Percentiles rank a stretch among this genome's conserved stretches.
phyloP scores from a whole-genome alignment of 2,888 invertebrate species.

The Heliconius erato region DNA sequence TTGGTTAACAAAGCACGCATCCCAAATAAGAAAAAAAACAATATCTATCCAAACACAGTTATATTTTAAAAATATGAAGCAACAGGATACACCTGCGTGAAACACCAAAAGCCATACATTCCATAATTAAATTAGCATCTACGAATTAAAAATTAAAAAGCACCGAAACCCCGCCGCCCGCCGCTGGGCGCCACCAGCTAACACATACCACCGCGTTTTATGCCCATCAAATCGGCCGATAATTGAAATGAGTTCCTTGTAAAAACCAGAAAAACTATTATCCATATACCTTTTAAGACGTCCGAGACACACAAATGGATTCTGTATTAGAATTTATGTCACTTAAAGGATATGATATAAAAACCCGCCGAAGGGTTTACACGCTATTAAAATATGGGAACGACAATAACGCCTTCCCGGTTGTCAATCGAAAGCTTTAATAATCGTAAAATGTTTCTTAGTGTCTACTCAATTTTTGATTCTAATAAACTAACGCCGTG shows the following conservation, averaged over 20 bases:
- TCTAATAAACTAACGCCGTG: constrained; percentile 32
- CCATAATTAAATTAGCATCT: constrained; percentile 85
- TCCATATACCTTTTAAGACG: constrained; percentile 85
- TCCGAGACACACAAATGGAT: constrained; percentile 86
- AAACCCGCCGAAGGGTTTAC: constrained; percentile 84
- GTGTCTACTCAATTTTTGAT: constrained; percentile 69
- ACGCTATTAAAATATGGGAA: constrained; percentile 86
- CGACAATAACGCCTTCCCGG: constrained; percentile 81
- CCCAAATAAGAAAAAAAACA: constrained; percentile 21
- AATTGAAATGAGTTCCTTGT: constrained; percentile 86
- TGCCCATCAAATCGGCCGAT: constrained; percentile 84
- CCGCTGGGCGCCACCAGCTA: constrained; percentile 79
- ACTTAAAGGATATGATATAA: constrained; percentile 84
- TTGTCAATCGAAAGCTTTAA: constrained; percentile 84
- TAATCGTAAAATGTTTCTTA: constrained; percentile 85
- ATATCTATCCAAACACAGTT: constrained; percentile 64
- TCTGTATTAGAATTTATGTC: constrained; percentile 86
- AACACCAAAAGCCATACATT: constrained; percentile 66
- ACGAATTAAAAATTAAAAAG: constrained; percentile 75
- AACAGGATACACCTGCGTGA: constrained; percentile 79
- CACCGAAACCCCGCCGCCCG: constrained; percentile 73
- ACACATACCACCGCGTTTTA: constrained; percentile 82
- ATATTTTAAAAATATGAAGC: constrained; percentile 69
- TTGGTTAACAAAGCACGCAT: neutral
- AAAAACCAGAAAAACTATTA: constrained; percentile 86